phyloP scores from a whole-genome alignment of 2,797 vertebrate species.

The Chloroceryle amazona region DNA sequence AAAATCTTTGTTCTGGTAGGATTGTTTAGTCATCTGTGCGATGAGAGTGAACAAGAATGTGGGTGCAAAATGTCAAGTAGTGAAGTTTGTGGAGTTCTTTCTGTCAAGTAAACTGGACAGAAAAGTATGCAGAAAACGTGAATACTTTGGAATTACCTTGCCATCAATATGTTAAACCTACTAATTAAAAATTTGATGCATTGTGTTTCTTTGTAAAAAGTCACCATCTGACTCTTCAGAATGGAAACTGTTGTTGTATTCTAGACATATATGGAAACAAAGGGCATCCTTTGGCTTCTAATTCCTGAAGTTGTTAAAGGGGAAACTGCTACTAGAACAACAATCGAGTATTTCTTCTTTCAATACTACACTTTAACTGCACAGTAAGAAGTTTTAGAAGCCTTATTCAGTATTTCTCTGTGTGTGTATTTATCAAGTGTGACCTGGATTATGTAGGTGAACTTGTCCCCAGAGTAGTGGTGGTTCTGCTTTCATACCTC shows the following conservation, averaged over 20 bases:
- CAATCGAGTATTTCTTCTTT: background rate
- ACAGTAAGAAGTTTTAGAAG: background rate
- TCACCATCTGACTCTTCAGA: background rate
- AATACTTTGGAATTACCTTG: background rate
- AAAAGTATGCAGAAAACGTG: background rate
- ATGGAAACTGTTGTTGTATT: background rate
- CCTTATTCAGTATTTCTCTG: background rate
- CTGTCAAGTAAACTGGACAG: background rate
- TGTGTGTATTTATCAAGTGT: background rate
- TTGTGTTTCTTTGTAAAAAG: background rate
- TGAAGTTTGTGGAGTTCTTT: background rate
- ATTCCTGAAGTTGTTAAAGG: background rate
- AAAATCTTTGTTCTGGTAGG: background rate
- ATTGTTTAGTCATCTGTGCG: background rate
- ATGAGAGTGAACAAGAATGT: background rate
- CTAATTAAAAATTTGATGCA: background rate
- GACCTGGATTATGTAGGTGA: background rate
- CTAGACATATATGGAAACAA: background rate
- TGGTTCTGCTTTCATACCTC: background rate
- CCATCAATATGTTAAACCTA: background rate
- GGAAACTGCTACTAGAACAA: background rate
- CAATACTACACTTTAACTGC: background rate
- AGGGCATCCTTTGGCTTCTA: background rate
- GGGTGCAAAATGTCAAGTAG: background rate
- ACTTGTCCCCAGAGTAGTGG: rapidly evolving